Conservation (phyloP, 2,888 invertebrate species). For the Arge pagana region DNA sequence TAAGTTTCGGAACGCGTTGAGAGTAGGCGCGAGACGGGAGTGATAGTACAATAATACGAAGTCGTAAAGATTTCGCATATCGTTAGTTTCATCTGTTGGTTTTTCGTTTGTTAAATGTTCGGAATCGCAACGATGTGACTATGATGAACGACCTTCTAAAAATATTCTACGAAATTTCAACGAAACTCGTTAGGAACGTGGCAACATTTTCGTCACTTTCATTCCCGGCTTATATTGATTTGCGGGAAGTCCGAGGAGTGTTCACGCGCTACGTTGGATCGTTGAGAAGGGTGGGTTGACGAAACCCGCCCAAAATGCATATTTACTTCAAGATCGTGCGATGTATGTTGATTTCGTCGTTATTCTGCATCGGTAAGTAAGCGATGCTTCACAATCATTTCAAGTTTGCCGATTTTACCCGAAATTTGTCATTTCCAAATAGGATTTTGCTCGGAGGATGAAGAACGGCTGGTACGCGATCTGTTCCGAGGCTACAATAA, state of each 20-base stretch:
- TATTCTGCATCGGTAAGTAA: conserved; percentile 51
- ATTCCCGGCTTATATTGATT: conserved; percentile 45
- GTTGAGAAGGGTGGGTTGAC: not conserved
- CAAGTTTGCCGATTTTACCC: conserved; percentile 11
- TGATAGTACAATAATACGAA: not conserved
- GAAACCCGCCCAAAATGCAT: conserved; percentile 47
- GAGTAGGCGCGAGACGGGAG: not conserved
- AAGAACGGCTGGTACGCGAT: conserved; percentile 93
- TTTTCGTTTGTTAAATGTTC: no score
- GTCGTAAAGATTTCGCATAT: not conserved
- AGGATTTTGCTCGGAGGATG: conserved; percentile 89
- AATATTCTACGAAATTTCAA: not conserved
- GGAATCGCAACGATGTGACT: no score
- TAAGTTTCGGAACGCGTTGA: not conserved
- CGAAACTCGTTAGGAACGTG: conserved; percentile 34
- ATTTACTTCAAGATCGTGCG: conserved; percentile 44
- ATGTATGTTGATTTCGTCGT: conserved; percentile 47
- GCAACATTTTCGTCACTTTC: conserved; percentile 40
- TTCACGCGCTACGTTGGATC: not conserved
- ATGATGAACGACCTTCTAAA: no score
- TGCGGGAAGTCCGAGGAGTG: conserved; percentile 31
- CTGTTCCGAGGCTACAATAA: conserved; percentile 98
- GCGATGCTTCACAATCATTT: not conserved
- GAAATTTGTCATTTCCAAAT: conserved; percentile 32
- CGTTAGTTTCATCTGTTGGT: no score